These are phyloP conservation scores for Amphimallon solstitiale DNA, from an alignment of 2,888 invertebrate genomes.

Conservation along the genomic window DNA sequence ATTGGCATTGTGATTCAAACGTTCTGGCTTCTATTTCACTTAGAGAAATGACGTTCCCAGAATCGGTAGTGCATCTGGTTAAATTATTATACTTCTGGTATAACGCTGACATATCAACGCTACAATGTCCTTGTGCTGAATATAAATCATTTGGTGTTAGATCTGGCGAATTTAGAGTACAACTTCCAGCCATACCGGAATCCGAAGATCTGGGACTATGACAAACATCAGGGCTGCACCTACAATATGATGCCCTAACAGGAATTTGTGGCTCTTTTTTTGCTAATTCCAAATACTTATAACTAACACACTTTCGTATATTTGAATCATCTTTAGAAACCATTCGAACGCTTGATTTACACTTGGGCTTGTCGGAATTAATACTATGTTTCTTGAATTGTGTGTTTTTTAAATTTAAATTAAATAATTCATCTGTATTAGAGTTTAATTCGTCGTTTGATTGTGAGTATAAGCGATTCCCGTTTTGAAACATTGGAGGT, in stretches of 20 bases:
- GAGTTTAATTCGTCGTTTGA: constrained; percentile 49
- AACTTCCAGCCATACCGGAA: constrained; percentile 88
- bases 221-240: constrained; percentile 37
- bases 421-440: constrained; percentile 42
- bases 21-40: constrained; percentile 70
- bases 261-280: constrained; percentile 36
- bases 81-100: constrained; percentile 53
- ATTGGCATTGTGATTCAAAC: constrained; percentile 77
- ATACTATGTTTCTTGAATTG: constrained; percentile 67
- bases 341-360: constrained; percentile 59
- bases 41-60: constrained; percentile 62
- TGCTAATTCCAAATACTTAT: constrained; percentile 61
- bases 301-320: constrained; percentile 65
- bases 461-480: constrained; percentile 36
- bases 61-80: constrained; percentile 43
- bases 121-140: constrained; percentile 50
- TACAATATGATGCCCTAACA: constrained; percentile 17
- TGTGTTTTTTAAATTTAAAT: constrained; percentile 53
- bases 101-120: constrained; percentile 52
- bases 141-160: constrained; percentile 57
- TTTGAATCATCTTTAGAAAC: constrained; percentile 38
- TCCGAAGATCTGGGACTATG: constrained; percentile 79
- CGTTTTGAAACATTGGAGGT: constrained; percentile 70
- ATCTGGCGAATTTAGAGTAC: constrained; percentile 78
- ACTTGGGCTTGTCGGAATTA: constrained; percentile 70